Percentiles rank a stretch among this genome's conserved stretches.
These are phyloP conservation scores for Porites evermanni DNA, from an alignment of 92 coral and sea anemone genomes.

Conservation along the genomic window DNA sequence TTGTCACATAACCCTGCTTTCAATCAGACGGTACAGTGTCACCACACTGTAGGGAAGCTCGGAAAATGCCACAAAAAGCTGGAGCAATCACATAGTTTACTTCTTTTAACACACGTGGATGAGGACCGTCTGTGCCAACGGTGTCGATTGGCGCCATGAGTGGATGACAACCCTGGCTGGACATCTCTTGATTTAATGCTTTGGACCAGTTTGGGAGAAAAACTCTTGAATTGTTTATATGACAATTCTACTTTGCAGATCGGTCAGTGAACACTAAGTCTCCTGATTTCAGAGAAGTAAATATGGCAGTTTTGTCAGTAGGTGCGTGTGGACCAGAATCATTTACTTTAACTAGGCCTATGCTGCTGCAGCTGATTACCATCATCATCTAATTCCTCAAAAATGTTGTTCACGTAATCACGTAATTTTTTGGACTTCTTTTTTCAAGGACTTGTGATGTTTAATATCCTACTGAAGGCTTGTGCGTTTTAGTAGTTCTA, in stretches of 20 bases:
- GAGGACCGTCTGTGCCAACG: constrained; percentile 15
- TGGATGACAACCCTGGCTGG: constrained; percentile 24
- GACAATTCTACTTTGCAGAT: neutral
- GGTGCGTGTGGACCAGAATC: neutral
- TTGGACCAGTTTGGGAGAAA: constrained; percentile 13
- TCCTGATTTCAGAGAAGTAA: constrained; percentile 5
- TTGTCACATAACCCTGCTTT: neutral
- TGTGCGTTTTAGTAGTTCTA: no score
- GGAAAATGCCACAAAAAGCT: neutral
- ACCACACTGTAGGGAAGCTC: no score
- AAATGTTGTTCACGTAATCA: neutral
- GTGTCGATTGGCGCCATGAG: constrained; percentile 39
- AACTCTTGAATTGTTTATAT: constrained; percentile 8
- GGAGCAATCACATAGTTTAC: neutral
- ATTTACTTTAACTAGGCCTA: neutral
- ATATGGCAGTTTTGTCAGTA: neutral
- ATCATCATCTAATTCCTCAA: neutral
- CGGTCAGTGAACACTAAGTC: neutral
- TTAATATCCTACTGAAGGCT: no score
- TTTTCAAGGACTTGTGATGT: no score
- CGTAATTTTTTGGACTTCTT: neutral
- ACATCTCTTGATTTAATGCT: constrained; percentile 4
- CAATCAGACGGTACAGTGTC: neutral
- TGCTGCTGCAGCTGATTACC: no score
- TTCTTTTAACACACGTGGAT: constrained; percentile 10